Evolutionary conservation across 2,888 invertebrate species (phyloP).

Genomic region (Homarus gammarus): DNA sequence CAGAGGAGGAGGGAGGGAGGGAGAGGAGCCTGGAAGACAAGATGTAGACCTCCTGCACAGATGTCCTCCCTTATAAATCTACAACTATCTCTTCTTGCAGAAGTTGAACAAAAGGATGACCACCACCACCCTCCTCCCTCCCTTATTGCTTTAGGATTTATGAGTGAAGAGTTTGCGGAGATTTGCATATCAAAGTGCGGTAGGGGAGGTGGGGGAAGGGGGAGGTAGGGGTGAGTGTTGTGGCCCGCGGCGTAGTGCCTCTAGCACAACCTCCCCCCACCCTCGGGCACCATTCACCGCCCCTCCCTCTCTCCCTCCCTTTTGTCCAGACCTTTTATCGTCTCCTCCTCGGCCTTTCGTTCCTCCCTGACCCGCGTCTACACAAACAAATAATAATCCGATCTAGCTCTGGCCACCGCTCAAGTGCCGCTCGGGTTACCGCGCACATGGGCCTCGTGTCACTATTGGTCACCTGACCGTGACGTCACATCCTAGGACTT

Average conservation of each 20-base stretch:
- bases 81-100: background rate
- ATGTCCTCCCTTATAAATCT: slow-evolving; percentile 6
- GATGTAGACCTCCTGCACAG: background rate
- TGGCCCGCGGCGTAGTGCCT: background rate
- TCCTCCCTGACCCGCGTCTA: slow-evolving; percentile 43
- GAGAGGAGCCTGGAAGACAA: background rate
- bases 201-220: background rate
- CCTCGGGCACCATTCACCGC: slow-evolving; percentile 1
- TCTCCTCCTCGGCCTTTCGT: slow-evolving; percentile 33
- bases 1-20: slow-evolving; percentile 1
- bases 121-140: background rate
- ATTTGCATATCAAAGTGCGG: background rate
- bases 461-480: slow-evolving; percentile 40
- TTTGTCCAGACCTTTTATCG: slow-evolving; percentile 23
- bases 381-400: slow-evolving; percentile 64
- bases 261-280: background rate
- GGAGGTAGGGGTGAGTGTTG: background rate
- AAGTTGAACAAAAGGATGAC: slow-evolving; percentile 10
- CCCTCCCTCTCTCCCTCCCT: slow-evolving; percentile 3
- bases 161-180: background rate
- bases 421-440: slow-evolving; percentile 60
- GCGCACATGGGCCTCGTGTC: slow-evolving; percentile 42
- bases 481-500: slow-evolving; percentile 23
- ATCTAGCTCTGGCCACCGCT: slow-evolving; percentile 43
- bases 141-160: background rate